phyloP scores from a whole-genome alignment of 2,113 vertebrate species.

The Numenius arquata region DNA sequence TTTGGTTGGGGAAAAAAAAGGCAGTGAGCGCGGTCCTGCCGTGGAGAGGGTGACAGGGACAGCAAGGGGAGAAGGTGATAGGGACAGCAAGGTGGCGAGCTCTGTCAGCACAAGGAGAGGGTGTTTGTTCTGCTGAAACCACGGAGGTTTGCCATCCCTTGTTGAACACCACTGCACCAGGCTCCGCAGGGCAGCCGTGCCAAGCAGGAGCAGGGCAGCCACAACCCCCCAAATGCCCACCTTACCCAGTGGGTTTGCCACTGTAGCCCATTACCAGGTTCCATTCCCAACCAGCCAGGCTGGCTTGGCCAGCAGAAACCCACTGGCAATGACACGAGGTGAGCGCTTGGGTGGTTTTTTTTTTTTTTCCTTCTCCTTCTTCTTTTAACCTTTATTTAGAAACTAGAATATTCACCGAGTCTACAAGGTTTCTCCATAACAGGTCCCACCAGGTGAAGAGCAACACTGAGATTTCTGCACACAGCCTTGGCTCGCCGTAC shows the following conservation, averaged over 20 bases:
- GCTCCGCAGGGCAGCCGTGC: neutral
- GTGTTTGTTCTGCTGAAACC: neutral
- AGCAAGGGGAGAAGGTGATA: neutral
- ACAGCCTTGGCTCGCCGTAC: fast-evolving
- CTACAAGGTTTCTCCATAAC: neutral
- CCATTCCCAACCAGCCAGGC: neutral
- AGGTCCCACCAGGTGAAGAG: constrained; percentile 14
- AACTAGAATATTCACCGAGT: constrained; percentile 25
- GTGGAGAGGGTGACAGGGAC: neutral
- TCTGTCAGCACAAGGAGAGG: neutral
- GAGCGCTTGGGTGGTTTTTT: neutral
- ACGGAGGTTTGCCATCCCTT: too few relatives aligned
- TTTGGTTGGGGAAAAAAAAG: neutral
- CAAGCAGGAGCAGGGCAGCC: neutral
- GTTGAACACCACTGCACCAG: neutral
- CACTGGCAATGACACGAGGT: fast-evolving
- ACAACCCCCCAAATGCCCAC: neutral
- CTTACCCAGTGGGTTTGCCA: neutral
- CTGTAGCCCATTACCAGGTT: neutral
- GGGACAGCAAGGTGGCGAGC: fast-evolving
- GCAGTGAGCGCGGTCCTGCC: neutral
- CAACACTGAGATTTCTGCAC: neutral
- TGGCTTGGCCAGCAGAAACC: neutral
- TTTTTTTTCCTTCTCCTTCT: neutral
- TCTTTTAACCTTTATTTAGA: constrained; percentile 61